Conservation (phyloP, 2,113 vertebrate genomes). For the Corythoichthys haematopterus region DNA sequence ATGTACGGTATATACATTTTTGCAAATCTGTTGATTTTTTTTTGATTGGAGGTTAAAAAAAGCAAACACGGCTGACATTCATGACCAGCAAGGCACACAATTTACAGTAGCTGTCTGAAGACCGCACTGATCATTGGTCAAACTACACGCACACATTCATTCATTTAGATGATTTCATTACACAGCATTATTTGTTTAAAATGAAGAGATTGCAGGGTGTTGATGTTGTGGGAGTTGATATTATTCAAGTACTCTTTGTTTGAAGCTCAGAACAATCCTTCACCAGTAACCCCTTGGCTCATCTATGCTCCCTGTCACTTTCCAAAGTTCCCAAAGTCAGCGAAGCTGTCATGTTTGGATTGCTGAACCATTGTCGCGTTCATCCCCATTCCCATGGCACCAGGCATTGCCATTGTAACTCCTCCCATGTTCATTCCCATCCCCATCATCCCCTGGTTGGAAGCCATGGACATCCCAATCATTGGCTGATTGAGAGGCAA, state of each 20-base stretch:
- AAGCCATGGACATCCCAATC: slow-evolving; percentile 60
- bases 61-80: slow-evolving; percentile 37
- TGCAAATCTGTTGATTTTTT: slow-evolving; percentile 53
- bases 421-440: slow-evolving; percentile 82
- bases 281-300: slow-evolving; percentile 59
- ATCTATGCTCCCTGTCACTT: slow-evolving; percentile 78
- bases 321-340: slow-evolving; percentile 97
- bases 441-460: slow-evolving; percentile 83
- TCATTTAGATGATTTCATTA: slow-evolving; percentile 42
- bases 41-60: slow-evolving; percentile 62
- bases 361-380: slow-evolving; percentile 78
- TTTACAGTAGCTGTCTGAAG: slow-evolving; percentile 21
- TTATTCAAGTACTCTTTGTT: slow-evolving; percentile 80
- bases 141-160: slow-evolving; percentile 33
- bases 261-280: slow-evolving; percentile 87
- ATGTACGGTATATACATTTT: slow-evolving; percentile 24
- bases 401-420: slow-evolving; percentile 81
- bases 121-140: slow-evolving; percentile 56
- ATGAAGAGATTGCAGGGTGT: slow-evolving; percentile 49
- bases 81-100: slow-evolving; percentile 25
- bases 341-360: slow-evolving; percentile 95
- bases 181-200: slow-evolving; percentile 35
- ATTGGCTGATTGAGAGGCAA: slow-evolving; percentile 1
- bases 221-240: slow-evolving; percentile 55
- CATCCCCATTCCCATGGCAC: slow-evolving; percentile 77